Percentiles rank a stretch among this genome's conserved stretches.
Conservation (phyloP, 30 jellyfish, hydroid and myxozoan genomes). For the Cassiopea xamachana region DNA sequence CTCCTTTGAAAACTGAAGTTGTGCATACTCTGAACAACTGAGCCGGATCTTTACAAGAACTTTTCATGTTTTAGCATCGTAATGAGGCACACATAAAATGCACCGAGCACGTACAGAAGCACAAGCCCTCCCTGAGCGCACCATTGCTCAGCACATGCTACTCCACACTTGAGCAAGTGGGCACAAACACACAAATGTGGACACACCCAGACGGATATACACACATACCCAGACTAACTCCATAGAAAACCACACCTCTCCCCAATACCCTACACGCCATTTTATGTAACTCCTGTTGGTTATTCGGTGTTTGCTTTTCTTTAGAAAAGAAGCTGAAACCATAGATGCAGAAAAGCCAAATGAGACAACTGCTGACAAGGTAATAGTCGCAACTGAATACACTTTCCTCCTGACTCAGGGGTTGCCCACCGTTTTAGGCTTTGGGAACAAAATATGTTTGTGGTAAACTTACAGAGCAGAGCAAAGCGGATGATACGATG, state of each 20-base stretch:
- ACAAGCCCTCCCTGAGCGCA: too few relatives aligned
- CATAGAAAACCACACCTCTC: not conserved
- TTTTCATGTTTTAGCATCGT: too few relatives aligned
- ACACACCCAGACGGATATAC: not conserved
- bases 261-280: not conserved
- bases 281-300: not conserved
- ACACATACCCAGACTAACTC: not conserved
- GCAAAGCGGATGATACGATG: too few relatives aligned
- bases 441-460: too few relatives aligned
- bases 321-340: not conserved
- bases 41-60: too few relatives aligned
- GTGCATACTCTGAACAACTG: too few relatives aligned
- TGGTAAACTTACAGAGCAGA: too few relatives aligned
- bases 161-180: not conserved
- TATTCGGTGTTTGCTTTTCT: not conserved
- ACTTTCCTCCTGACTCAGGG: too few relatives aligned
- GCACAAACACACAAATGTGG: not conserved
- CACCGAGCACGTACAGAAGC: too few relatives aligned
- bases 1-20: not conserved
- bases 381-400: not conserved
- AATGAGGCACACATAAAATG: too few relatives aligned
- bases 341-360: not conserved
- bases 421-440: too few relatives aligned
- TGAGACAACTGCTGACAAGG: not conserved
- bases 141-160: not conserved